These are phyloP conservation scores for Xiphydria camelus DNA, from an alignment of 2,888 invertebrate species.

Conservation along the genomic window DNA sequence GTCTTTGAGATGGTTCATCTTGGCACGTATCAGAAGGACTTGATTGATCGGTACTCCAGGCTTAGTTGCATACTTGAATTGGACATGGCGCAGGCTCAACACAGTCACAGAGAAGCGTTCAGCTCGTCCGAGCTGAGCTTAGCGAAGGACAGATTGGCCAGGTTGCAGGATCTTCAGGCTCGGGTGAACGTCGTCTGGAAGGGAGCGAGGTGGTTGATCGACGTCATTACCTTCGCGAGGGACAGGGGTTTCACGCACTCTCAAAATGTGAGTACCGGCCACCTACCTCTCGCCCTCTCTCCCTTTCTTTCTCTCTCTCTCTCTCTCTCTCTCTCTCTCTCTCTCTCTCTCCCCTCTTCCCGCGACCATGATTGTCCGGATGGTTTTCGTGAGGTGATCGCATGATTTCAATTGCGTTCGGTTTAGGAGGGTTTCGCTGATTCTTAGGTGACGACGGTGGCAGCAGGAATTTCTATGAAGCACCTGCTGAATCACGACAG, in stretches of 20 bases:
- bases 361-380: too few relatives aligned
- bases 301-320: too few relatives aligned
- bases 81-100: slow-evolving; percentile 89
- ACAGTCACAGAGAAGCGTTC: slow-evolving; percentile 93
- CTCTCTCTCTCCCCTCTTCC: too few relatives aligned
- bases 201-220: slow-evolving; percentile 93
- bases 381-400: neutral
- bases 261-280: slow-evolving; percentile 44
- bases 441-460: slow-evolving; percentile 23
- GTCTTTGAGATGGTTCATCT: slow-evolving; percentile 94
- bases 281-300: too few relatives aligned
- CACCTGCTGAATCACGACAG: slow-evolving; percentile 53
- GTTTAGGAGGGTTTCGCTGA: slow-evolving; percentile 1
- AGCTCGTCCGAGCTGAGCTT: slow-evolving; percentile 83
- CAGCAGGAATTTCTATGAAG: slow-evolving; percentile 51
- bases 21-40: slow-evolving; percentile 88
- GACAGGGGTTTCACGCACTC: slow-evolving; percentile 66
- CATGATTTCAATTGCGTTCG: neutral
- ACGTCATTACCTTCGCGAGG: slow-evolving; percentile 90
- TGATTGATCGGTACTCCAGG: slow-evolving; percentile 88
- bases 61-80: slow-evolving; percentile 92
- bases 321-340: too few relatives aligned
- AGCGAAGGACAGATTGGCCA: slow-evolving; percentile 82
- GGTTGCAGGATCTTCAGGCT: slow-evolving; percentile 82
- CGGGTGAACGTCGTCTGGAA: slow-evolving; percentile 91